Conservation (phyloP, 1,140 invertebrate genomes). For the Trachymyrmex septentrionalis region DNA sequence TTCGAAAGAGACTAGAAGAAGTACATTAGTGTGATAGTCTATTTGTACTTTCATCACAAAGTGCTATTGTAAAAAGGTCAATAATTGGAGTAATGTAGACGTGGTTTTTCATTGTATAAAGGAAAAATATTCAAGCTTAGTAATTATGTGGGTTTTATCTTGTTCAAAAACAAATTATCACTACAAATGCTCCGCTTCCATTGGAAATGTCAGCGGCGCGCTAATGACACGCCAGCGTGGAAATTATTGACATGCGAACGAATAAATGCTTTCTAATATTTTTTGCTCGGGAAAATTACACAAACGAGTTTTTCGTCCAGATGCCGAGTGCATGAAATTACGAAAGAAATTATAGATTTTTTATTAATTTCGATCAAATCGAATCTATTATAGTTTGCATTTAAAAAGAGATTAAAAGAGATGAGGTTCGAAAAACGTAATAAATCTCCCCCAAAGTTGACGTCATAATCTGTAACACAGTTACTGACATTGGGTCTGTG, state of each 20-base stretch:
- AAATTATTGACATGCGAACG: slow-evolving; percentile 55
- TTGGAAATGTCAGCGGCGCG: slow-evolving; percentile 45
- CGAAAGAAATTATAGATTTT: background rate
- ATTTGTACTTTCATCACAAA: slow-evolving; percentile 26
- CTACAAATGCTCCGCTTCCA: slow-evolving; percentile 42
- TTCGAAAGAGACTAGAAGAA: background rate
- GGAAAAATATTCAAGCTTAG: slow-evolving; percentile 23
- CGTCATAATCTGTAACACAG: too few relatives aligned
- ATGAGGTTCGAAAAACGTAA: too few relatives aligned
- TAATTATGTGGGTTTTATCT: slow-evolving; percentile 37
- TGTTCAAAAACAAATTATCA: slow-evolving; percentile 59
- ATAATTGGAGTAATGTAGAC: slow-evolving; percentile 17
- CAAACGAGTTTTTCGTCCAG: slow-evolving; percentile 1
- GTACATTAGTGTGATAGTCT: background rate
- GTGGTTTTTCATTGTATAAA: slow-evolving; percentile 9
- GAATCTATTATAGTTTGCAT: too few relatives aligned
- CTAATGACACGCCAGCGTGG: slow-evolving; percentile 29
- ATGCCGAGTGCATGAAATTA: background rate
- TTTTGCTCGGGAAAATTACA: slow-evolving; percentile 35
- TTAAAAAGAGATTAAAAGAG: too few relatives aligned
- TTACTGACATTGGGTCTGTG: too few relatives aligned
- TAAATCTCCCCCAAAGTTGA: too few relatives aligned
- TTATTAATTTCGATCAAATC: slow-evolving; percentile 25
- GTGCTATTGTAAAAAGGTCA: background rate
- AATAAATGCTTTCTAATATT: slow-evolving; percentile 54